A percentile compares a stretch with the other conserved stretches of the same genome.
These are phyloP conservation scores for Orius insidiosus DNA, from an alignment of 1,140 invertebrate genomes.

Conservation along the genomic window DNA sequence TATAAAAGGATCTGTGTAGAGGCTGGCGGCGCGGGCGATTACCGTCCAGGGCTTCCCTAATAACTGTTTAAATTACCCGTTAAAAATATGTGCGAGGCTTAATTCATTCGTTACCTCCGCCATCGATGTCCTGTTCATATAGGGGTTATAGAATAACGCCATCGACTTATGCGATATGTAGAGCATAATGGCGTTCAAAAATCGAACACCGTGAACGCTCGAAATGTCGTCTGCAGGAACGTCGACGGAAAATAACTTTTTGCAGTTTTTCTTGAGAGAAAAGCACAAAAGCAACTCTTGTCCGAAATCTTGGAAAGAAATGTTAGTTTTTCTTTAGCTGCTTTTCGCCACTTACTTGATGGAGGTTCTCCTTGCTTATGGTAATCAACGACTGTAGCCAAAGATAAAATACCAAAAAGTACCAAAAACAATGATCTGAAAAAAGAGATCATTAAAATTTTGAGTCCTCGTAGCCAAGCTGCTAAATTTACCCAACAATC, in stretches of 20 bases:
- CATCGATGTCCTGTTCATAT: constrained; percentile 46
- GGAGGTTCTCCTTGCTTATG: neutral
- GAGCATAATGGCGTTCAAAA: constrained; percentile 45
- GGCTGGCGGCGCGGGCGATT: constrained; percentile 48
- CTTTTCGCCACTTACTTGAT: constrained; percentile 1
- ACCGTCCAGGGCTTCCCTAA: constrained; percentile 51
- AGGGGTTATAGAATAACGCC: constrained; percentile 51
- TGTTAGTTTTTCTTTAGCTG: too few species aligned
- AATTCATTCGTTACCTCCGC: constrained; percentile 33
- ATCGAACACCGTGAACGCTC: constrained; percentile 46
- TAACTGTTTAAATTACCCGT: neutral
- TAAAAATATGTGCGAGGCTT: neutral
- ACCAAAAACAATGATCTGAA: constrained; percentile 7
- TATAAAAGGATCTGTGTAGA: constrained; percentile 61
- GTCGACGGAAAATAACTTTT: constrained; percentile 33
- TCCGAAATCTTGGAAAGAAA: constrained; percentile 22
- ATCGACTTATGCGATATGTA: constrained; percentile 53
- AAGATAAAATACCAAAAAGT: neutral
- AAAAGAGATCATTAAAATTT: neutral
- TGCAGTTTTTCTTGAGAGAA: constrained; percentile 40
- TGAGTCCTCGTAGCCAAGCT: too few species aligned
- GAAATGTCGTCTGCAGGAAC: constrained; percentile 37
- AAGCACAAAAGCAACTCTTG: constrained; percentile 38
- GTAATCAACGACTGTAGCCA: neutral
- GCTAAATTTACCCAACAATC: constrained; percentile 15